phyloP scores from a whole-genome alignment of 2,113 vertebrate genomes.

The Platichthys stellatus region DNA sequence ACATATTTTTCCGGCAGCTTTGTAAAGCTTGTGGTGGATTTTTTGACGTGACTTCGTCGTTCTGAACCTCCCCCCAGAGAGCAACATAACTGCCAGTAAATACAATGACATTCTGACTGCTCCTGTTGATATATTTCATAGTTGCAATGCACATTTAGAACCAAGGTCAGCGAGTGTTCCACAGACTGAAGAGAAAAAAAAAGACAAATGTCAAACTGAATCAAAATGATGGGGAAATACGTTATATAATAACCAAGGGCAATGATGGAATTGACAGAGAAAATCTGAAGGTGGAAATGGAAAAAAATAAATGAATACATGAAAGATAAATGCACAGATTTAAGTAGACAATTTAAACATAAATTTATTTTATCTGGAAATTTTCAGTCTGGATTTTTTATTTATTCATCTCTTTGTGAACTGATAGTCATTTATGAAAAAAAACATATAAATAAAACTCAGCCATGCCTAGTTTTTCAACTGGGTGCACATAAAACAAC shows the following conservation, averaged over 20 bases:
- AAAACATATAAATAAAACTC: neutral
- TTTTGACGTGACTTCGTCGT: constrained; percentile 8
- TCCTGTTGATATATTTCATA: constrained; percentile 1
- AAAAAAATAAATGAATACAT: too few species aligned
- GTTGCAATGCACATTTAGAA: constrained; percentile 1
- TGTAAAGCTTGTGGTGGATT: constrained; percentile 16
- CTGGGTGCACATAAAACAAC: neutral
- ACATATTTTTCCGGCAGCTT: constrained; percentile 2
- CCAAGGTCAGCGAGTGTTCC: neutral
- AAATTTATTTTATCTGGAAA: too few species aligned
- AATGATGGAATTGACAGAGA: too few species aligned
- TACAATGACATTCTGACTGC: constrained; percentile 6
- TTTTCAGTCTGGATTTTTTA: too few species aligned
- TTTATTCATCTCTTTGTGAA: too few species aligned
- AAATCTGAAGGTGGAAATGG: too few species aligned
- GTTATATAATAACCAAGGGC: too few species aligned
- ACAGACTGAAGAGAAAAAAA: neutral
- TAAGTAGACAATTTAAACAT: neutral
- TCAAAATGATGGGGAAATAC: too few species aligned
- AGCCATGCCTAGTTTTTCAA: neutral
- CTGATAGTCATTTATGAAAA: neutral
- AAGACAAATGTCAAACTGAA: too few species aligned
- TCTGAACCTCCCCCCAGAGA: constrained; percentile 8
- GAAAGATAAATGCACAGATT: neutral
- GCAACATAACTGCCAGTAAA: constrained; percentile 9